Conservation (phyloP, 2,113 vertebrate genomes). For the Anhinga anhinga region DNA sequence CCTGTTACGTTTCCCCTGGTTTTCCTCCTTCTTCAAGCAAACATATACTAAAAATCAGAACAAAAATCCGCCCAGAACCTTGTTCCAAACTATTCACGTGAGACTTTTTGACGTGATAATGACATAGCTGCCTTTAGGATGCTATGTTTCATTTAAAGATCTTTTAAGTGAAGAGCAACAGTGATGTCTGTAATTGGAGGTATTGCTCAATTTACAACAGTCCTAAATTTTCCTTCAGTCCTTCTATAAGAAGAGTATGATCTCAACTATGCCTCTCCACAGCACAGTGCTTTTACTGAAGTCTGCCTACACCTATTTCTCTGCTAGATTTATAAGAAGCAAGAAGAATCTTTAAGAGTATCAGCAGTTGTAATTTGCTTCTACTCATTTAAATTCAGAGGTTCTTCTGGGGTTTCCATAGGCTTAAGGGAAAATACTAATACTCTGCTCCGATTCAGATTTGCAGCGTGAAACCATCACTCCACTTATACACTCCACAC, state of each 20-base stretch:
- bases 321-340: neutral
- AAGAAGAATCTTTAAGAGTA: neutral
- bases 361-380: neutral
- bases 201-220: neutral
- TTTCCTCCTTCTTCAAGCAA: neutral
- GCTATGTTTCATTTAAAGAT: neutral
- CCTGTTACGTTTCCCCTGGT: neutral
- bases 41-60: neutral
- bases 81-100: neutral
- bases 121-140: neutral
- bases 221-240: neutral
- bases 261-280: neutral
- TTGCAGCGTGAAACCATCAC: neutral
- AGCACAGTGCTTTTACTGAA: neutral
- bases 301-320: neutral
- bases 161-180: neutral
- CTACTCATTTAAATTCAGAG: neutral
- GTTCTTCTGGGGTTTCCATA: neutral
- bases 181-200: neutral
- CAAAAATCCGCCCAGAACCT: neutral
- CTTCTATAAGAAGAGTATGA: neutral
- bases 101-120: neutral
- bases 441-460: constrained; percentile 16
- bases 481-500: neutral
- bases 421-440: neutral